A percentile compares a stretch with the other conserved stretches of the same genome.
These are phyloP conservation scores for Chaetoderma sp. DNA, from an alignment of 2,888 invertebrate species.

Conservation along the genomic window DNA sequence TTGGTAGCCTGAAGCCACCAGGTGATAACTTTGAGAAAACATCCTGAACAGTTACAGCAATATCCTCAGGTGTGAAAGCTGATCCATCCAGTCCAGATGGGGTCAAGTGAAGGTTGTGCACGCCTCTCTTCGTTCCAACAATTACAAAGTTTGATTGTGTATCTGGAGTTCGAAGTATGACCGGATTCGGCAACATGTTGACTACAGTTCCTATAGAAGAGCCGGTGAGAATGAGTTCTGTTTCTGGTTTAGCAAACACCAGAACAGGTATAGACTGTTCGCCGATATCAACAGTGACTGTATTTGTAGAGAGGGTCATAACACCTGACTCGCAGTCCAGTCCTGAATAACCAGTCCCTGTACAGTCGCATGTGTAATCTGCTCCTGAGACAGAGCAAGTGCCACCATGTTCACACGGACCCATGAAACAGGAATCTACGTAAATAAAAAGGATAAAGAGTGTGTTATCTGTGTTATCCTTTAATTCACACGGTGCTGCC, in stretches of 20 bases:
- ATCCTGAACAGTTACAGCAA: not conserved
- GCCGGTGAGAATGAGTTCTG: not conserved
- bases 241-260: not conserved
- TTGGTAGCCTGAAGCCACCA: not conserved
- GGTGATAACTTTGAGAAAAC: constrained; percentile 1
- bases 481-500: too few species aligned
- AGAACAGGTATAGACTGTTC: not conserved
- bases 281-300: not conserved
- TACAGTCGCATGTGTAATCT: constrained; percentile 1
- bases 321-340: not conserved
- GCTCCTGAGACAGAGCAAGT: not conserved
- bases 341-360: not conserved
- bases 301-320: not conserved
- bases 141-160: not conserved
- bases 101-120: not conserved
- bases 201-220: not conserved
- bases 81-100: not conserved
- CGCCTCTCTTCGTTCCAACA: not conserved
- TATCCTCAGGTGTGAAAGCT: not conserved
- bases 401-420: not conserved
- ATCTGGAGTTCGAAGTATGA: not conserved
- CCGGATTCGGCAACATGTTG: not conserved
- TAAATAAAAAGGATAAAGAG: too few species aligned
- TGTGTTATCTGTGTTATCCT: too few species aligned
- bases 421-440: constrained; percentile 1